Conservation (phyloP, 2,113 vertebrate genomes). For the Gymnobelideus leadbeateri region DNA sequence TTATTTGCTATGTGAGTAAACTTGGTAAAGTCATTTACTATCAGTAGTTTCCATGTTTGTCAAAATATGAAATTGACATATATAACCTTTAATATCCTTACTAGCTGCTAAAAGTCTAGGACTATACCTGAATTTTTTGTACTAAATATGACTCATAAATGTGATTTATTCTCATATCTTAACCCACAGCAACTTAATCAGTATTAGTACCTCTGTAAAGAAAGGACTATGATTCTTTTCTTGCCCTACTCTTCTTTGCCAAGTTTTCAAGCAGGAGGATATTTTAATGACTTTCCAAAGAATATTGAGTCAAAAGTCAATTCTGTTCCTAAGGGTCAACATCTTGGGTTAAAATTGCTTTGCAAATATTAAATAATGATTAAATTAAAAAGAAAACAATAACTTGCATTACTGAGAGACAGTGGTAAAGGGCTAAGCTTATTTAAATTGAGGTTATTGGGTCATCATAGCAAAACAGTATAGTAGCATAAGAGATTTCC, state of each 20-base stretch:
- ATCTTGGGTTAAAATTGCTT: neutral
- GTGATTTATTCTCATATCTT: neutral
- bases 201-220: neutral
- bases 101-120: neutral
- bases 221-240: neutral
- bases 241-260: neutral
- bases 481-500: neutral
- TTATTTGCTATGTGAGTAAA: neutral
- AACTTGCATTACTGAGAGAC: neutral
- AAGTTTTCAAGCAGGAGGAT: neutral
- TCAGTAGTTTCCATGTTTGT: neutral
- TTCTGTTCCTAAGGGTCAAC: neutral
- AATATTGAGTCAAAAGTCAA: conserved; percentile 11
- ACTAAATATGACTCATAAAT: neutral
- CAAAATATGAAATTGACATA: neutral
- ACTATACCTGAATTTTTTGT: neutral
- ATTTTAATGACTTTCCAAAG: conserved; percentile 23
- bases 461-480: conserved; percentile 29
- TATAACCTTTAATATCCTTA: neutral
- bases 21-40: neutral
- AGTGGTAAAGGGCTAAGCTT: neutral
- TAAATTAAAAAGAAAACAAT: conserved; percentile 24
- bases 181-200: neutral
- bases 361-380: conserved; percentile 14
- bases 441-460: conserved; percentile 41